These are phyloP conservation scores for Drosophila bifasciata DNA, from an alignment of 1,140 invertebrate genomes.

Conservation along the genomic window DNA sequence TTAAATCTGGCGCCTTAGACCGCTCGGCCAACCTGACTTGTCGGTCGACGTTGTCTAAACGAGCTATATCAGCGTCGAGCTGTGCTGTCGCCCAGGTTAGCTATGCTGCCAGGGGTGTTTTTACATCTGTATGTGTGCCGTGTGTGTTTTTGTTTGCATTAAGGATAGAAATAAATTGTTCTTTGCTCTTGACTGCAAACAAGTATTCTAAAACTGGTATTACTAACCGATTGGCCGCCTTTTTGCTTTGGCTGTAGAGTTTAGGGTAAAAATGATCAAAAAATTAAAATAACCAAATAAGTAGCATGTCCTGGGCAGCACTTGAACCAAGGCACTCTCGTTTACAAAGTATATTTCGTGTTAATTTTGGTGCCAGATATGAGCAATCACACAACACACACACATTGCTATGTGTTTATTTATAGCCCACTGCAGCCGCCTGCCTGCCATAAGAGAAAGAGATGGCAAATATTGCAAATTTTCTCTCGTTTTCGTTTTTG, in stretches of 20 bases:
- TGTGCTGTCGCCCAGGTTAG: not conserved
- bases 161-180: no score
- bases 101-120: slow-evolving; percentile 29
- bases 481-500: slow-evolving; percentile 14
- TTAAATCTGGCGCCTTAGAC: slow-evolving; percentile 91
- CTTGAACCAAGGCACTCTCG: no score
- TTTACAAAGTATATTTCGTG: no score
- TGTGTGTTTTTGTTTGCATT: not conserved
- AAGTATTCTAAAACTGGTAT: no score
- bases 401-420: slow-evolving; percentile 15
- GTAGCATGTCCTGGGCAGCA: not conserved
- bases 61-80: slow-evolving; percentile 42
- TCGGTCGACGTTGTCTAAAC: slow-evolving; percentile 44
- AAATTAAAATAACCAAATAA: no score
- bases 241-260: no score
- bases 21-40: slow-evolving; percentile 88
- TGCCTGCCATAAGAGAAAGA: not conserved
- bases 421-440: slow-evolving; percentile 22
- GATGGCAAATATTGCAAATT: slow-evolving; percentile 1
- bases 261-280: no score
- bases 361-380: no score
- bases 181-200: no score
- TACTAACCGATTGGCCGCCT: no score
- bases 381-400: not conserved
- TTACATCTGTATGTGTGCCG: slow-evolving; percentile 6